Percentiles rank a stretch among this genome's conserved stretches.
These are phyloP conservation scores for Laupala kohalensis DNA, from an alignment of 1,140 invertebrate species.

Conservation along the genomic window DNA sequence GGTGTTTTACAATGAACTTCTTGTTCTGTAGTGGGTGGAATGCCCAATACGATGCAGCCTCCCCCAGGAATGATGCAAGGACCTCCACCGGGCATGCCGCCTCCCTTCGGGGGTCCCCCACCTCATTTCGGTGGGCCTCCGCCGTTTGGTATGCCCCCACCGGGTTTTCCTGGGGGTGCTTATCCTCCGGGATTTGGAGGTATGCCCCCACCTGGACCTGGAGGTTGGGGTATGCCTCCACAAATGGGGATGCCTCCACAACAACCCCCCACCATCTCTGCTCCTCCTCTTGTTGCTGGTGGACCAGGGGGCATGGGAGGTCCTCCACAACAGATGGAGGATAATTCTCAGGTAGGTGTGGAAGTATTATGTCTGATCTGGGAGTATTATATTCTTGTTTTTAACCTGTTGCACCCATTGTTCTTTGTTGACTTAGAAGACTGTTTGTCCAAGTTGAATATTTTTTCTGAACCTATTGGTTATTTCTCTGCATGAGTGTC, in stretches of 20 bases:
- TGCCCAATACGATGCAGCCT: constrained; percentile 38
- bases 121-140: constrained; percentile 42
- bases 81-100: constrained; percentile 42
- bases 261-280: constrained; percentile 31
- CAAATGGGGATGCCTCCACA: constrained; percentile 24
- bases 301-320: background rate
- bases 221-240: constrained; percentile 28
- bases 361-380: background rate
- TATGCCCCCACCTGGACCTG: constrained; percentile 37
- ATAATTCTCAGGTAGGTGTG: constrained; percentile 2
- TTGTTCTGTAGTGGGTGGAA: constrained; percentile 6
- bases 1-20: too few relatives aligned
- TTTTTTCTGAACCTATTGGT: too few relatives aligned
- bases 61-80: constrained; percentile 36
- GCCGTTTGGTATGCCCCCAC: constrained; percentile 53
- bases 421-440: too few relatives aligned
- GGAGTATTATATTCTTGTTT: background rate
- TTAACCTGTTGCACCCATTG: background rate
- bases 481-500: too few relatives aligned
- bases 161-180: constrained; percentile 34
- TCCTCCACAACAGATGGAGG: background rate
- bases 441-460: too few relatives aligned
- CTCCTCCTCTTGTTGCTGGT: constrained; percentile 17
- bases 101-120: constrained; percentile 39
- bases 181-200: constrained; percentile 22